These are phyloP conservation scores for Thamnophis sirtalis DNA, from an alignment of 2,113 vertebrate species.

Conservation along the genomic window DNA sequence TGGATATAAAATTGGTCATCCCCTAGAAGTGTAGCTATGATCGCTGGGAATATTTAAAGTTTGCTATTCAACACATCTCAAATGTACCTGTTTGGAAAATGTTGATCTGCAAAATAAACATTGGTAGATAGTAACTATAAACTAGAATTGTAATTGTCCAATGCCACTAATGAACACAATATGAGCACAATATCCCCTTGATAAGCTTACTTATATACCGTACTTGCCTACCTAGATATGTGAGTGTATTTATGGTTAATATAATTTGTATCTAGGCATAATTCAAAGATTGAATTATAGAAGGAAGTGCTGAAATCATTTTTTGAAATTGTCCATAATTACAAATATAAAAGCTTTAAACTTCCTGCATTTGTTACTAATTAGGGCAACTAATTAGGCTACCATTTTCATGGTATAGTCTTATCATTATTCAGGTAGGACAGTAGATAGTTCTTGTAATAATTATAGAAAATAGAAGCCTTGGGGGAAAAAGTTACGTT, in stretches of 20 bases:
- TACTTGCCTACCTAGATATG: slow-evolving; percentile 13
- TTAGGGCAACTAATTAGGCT: neutral
- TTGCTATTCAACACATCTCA: neutral
- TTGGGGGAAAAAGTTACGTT: neutral
- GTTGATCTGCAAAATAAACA: neutral
- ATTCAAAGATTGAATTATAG: neutral
- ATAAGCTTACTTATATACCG: neutral
- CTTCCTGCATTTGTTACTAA: neutral
- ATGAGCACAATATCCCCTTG: neutral
- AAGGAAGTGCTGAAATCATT: neutral
- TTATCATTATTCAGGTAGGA: neutral
- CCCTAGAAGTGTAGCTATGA: neutral
- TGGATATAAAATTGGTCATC: neutral
- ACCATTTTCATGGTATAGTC: neutral
- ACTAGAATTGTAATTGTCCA: neutral
- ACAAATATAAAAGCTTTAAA: neutral
- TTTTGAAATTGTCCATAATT: neutral
- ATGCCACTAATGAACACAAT: neutral
- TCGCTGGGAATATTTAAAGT: neutral
- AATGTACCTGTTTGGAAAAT: neutral
- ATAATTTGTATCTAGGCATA: slow-evolving; percentile 32
- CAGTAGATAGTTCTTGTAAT: neutral
- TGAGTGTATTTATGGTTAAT: slow-evolving; percentile 6
- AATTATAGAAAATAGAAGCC: neutral
- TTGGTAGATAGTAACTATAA: neutral